Percentiles rank a stretch among this genome's conserved stretches.
phyloP scores from a whole-genome alignment of 1,140 invertebrate genomes.

The Drosophila equinoxialis region DNA sequence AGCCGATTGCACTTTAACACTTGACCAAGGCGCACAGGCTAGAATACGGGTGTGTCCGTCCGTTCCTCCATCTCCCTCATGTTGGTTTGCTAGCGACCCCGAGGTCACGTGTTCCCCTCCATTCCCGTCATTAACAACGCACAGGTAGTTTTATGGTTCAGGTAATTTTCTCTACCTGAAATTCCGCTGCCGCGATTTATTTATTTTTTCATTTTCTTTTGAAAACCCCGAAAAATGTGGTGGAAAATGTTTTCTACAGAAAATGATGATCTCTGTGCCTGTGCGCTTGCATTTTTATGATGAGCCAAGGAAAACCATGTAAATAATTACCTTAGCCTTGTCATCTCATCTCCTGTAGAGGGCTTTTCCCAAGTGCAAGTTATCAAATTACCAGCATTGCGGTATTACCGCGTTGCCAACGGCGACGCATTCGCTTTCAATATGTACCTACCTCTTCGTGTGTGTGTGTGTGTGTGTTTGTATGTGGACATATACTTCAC shows the following conservation, averaged over 20 bases:
- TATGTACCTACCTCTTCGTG: too few species aligned
- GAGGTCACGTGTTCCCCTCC: constrained; percentile 68
- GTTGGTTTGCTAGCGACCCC: constrained; percentile 26
- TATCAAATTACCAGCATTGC: constrained; percentile 34
- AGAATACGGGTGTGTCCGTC: constrained; percentile 40
- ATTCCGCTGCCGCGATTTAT: constrained; percentile 39
- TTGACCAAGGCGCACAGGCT: constrained; percentile 52
- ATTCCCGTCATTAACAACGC: constrained; percentile 50
- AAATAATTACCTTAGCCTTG: constrained; percentile 45
- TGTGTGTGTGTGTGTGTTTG: not conserved
- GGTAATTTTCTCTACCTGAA: constrained; percentile 43
- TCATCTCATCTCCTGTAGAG: constrained; percentile 15
- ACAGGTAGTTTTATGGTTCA: constrained; percentile 50
- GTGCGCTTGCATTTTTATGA: constrained; percentile 53
- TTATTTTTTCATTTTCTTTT: constrained; percentile 35
- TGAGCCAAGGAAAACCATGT: constrained; percentile 49
- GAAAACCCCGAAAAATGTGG: constrained; percentile 46
- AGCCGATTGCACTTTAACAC: constrained; percentile 78
- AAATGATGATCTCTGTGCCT: constrained; percentile 49
- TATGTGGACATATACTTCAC: constrained; percentile 22
- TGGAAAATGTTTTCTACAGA: constrained; percentile 71
- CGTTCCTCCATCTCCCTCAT: constrained; percentile 25
- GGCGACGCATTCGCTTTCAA: constrained; percentile 39
- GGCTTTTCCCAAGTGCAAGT: constrained; percentile 58
- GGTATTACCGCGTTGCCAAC: constrained; percentile 26